phyloP scores from a whole-genome alignment of 2,888 invertebrate species.

The Iselma pallidipennis region DNA sequence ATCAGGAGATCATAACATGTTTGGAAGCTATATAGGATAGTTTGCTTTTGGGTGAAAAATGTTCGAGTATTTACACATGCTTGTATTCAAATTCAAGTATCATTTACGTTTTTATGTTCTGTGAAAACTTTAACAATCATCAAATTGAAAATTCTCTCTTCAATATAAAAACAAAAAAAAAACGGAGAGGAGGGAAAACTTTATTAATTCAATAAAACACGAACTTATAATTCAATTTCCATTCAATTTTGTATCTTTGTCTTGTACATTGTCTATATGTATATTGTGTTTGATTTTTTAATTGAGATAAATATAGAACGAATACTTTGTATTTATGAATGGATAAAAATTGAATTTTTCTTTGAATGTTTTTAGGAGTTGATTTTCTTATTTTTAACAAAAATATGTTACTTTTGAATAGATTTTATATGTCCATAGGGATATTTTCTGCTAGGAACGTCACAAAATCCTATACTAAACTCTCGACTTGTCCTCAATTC shows the following conservation, averaged over 20 bases:
- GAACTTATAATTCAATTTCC: no score
- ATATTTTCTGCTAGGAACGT: conserved; percentile 24
- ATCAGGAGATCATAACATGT: conserved; percentile 39
- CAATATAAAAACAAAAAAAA: no score
- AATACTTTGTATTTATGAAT: not conserved
- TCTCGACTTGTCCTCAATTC: conserved; percentile 39
- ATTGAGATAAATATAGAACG: not conserved
- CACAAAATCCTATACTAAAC: conserved; percentile 28
- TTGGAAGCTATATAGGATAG: conserved; percentile 6
- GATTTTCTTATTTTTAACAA: no score
- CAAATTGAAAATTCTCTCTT: no score
- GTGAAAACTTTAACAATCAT: no score
- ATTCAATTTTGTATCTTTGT: not conserved
- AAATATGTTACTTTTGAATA: no score
- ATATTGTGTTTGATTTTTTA: not conserved
- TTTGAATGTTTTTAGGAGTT: no score
- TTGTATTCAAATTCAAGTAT: no score
- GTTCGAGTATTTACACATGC: no score
- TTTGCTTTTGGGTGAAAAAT: no score
- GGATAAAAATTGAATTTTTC: not conserved
- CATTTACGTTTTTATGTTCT: no score
- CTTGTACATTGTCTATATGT: not conserved
- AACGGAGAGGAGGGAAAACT: not conserved
- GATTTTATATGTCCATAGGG: conserved; percentile 5
- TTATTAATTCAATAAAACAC: not conserved